Conservation (phyloP, 2,113 vertebrate species). For the Pyxicephalus adspersus region DNA sequence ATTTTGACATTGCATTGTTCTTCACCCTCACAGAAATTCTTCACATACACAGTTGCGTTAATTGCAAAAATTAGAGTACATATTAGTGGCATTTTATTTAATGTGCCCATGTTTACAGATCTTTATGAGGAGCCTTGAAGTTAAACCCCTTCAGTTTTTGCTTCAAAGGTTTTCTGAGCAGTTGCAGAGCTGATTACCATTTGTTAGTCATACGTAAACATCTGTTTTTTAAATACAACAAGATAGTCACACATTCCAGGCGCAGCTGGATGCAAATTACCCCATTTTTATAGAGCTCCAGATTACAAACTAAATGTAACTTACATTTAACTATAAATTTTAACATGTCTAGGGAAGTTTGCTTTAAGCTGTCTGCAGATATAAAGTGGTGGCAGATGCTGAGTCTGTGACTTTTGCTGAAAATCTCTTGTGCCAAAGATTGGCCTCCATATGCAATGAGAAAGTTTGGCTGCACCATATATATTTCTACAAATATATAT, state of each 20-base stretch:
- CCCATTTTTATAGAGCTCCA: background rate
- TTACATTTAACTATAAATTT: too few species aligned
- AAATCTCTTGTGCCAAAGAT: too few species aligned
- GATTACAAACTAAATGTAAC: too few species aligned
- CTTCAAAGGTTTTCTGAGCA: slow-evolving; percentile 31
- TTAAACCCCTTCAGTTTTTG: background rate
- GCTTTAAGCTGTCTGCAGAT: too few species aligned
- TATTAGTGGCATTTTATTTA: slow-evolving; percentile 7
- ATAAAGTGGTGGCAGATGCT: too few species aligned
- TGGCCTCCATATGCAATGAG: too few species aligned
- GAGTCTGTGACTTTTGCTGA: too few species aligned
- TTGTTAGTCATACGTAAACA: slow-evolving; percentile 45
- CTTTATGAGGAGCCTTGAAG: background rate
- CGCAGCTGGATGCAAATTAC: slow-evolving; percentile 22
- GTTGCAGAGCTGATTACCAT: slow-evolving; percentile 26
- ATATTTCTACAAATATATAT: too few species aligned
- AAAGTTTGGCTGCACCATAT: too few species aligned
- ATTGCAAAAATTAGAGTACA: background rate
- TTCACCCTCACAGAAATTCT: too few species aligned
- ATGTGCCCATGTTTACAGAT: background rate
- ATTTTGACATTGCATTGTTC: too few species aligned
- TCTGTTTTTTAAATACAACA: slow-evolving; percentile 39
- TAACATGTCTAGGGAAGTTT: too few species aligned
- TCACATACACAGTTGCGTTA: background rate
- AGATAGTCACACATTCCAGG: slow-evolving; percentile 15